Evolutionary conservation across 2,113 vertebrate species (phyloP).

Genomic region (Rattus norvegicus): GRCr8 NC_086023.1:168515001-168515500

Average conservation of each 20-base stretch:
- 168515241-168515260: fast-evolving
- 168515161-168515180: fast-evolving
- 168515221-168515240: background rate
- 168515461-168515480: background rate
- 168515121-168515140: fast-evolving
- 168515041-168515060: background rate
- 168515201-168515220: too few relatives aligned
- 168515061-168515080: fast-evolving
- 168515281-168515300: background rate
- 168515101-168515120: fast-evolving
- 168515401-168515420: background rate
- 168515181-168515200: fast-evolving
- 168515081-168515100: too few relatives aligned
- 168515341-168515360: too few relatives aligned
- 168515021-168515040: background rate
- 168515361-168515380: too few relatives aligned
- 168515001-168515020: background rate
- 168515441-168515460: background rate
- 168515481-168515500: background rate
- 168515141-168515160: fast-evolving
- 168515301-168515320: background rate
- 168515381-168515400: background rate
- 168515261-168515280: background rate
- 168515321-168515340: background rate
- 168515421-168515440: background rate